Percentiles rank a stretch among this genome's conserved stretches.
Evolutionary conservation across 2,797 vertebrate genomes (phyloP).

Genomic region (Syndactyla subalaris): DNA sequence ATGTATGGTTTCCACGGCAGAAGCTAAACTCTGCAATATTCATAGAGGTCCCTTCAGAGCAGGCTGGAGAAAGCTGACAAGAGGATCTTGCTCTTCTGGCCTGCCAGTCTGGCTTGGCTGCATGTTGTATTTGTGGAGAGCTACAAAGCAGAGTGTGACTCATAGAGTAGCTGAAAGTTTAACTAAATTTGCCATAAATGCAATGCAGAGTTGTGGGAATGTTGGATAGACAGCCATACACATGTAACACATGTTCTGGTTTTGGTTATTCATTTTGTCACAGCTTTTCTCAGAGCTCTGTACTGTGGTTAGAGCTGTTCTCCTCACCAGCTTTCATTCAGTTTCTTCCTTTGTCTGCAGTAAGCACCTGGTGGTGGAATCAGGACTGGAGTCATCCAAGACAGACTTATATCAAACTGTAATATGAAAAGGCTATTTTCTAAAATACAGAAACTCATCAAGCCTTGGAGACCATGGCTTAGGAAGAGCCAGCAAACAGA

Average conservation of each 20-base stretch:
- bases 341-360: background rate
- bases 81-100: background rate
- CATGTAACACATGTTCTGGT: no score
- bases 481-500: background rate
- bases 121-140: background rate
- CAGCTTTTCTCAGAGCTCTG: background rate
- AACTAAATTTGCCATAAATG: background rate
- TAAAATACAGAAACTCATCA: background rate
- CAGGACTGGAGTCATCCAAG: background rate
- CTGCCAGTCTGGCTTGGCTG: background rate
- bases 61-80: background rate
- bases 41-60: background rate
- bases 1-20: accelerated
- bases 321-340: background rate
- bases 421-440: background rate
- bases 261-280: background rate
- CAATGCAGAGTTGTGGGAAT: background rate
- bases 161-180: background rate
- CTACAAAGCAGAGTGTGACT: background rate
- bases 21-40: background rate
- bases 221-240: background rate
- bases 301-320: background rate
- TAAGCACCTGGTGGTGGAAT: background rate
- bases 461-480: background rate
- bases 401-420: background rate